Evolutionary conservation across 2,797 vertebrate species (phyloP).

Genomic region (Octomys mimax): DNA sequence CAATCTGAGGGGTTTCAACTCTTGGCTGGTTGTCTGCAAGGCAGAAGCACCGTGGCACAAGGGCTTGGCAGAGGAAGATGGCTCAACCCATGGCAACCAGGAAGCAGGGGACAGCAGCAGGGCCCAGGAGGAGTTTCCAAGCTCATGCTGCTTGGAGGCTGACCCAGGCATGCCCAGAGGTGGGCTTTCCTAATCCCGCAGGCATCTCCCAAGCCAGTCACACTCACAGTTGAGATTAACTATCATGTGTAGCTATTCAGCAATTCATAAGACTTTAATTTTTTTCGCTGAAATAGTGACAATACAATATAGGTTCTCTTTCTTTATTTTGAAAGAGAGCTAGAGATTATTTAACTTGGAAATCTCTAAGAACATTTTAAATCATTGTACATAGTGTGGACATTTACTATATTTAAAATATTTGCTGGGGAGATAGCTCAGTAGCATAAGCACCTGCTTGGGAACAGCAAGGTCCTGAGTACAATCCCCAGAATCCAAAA

Average conservation of each 20-base stretch:
- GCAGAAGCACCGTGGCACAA: neutral
- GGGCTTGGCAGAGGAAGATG: neutral
- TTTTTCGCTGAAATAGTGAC: neutral
- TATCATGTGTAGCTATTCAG: neutral
- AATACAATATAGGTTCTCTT: neutral
- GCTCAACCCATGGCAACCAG: neutral
- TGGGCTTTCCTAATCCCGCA: neutral
- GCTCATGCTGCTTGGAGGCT: neutral
- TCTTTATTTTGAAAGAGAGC: neutral
- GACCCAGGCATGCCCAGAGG: neutral
- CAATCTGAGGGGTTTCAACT: neutral
- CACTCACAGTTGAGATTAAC: neutral
- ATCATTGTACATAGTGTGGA: neutral
- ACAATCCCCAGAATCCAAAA: too few species aligned
- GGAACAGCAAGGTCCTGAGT: too few species aligned
- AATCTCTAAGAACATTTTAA: slow-evolving; percentile 12
- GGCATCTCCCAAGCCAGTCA: neutral
- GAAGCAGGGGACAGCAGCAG: neutral
- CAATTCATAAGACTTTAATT: neutral
- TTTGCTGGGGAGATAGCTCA: too few species aligned
- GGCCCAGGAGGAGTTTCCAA: neutral
- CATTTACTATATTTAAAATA: neutral
- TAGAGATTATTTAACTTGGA: neutral
- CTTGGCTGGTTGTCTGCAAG: neutral
- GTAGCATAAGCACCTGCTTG: too few species aligned